Base-by-base conservation (phyloP, 64 coral and sea anemone species). In the Hydrozoanthus tunicans region DNA sequence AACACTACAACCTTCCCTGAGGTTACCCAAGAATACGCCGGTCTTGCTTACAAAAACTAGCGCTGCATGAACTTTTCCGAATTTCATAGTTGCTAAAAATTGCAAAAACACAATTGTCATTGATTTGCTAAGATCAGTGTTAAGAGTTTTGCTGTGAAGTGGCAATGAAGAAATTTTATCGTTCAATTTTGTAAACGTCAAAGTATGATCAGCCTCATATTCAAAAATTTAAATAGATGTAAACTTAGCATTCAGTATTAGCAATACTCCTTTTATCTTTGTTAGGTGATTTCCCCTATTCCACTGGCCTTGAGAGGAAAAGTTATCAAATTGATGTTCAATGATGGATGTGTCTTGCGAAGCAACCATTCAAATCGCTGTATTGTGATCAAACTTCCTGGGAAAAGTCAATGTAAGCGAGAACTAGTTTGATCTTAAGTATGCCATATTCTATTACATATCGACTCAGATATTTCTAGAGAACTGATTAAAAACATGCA, bases 321-420 rank as follows among this genome's bases (percentile, higher is more conserved):
- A 9, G 20, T 80, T 14, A 9, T 80, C 17, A 80, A 80, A 54
- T 27, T 80, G 56, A 56, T 59, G 5, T 60, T 80, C n/a, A 80
- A 9, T 9, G n/a, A 60, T 11, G 55, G 55, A 20, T 80, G 78
- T 11, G 56, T 7, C 4, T 61, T 80, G 20, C 59, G 7, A 9
- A 59, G 9, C 14, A 80, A 17, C 53, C 5, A 53, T 7, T 17
- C 54, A 57, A 79, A 56, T 17, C 14, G 15, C n/a, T 80, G 78
- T 61, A 7, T 80, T 15, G 25, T 80, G 25, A 14, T 80, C 55
- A 80, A 80, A 80, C 17, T 80, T 27, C 78, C 78, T 0, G 78
- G 78, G 25, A 57, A 26, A 60, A 20, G 5, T 59, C 13, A 80
- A 61, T 80, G 78, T 80, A 61, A 80, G 78, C 15, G 15, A 69